Evolutionary conservation across 2,797 vertebrate species (phyloP), one percentile per base, ranked within the genome.

Genomic region (Cirrhinus mrigala): DNA sequence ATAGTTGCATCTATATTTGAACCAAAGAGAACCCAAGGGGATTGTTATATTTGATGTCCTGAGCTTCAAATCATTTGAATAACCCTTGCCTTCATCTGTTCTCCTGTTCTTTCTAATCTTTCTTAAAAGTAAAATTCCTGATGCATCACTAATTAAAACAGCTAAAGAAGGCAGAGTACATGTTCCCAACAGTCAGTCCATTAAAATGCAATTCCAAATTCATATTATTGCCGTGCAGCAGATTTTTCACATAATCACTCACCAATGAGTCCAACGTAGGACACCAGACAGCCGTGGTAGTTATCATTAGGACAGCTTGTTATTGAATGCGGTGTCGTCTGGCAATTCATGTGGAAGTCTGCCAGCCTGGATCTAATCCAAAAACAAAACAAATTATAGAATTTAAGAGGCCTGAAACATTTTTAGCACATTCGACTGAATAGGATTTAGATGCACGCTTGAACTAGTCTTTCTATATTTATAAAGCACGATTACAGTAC

Each of bases 321-420:
- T 79, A 93, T 92, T 0, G 95, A 95, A 91, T 96, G 96, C 85
- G 94, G 91, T 75, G 95, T 95, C 89, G 95, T 91, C 88, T 96
- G 97, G 89, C 98, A 98, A 89, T 97, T 99, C 93, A 96, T 93
- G 86, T 98, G 96, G 94, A 98, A 99, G 88, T 98, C 97, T 0
- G 97, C 97, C 85, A 99, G 93, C 15, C 98, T 96, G 89, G 97
- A 98, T 93, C 98, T 98, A 81, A 48, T 79, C 54, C 74, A 87
- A 85, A 79, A 78, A 64, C 52, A 81, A 40, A 77, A 70, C 62
- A 37, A 87, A 75, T 80, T 58, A 73, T 58, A 82, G 66, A 85
- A 84, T 76, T 74, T 69, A 88, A 81, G 50, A 76, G 68, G 52
- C 56, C 58, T 18, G 22, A 46, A 74, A 74, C 58, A 83, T 70